Percentiles rank a stretch among this genome's conserved stretches.
Evolutionary conservation across 1,140 invertebrate genomes (phyloP).

Genomic region (Dendroctonus valens): DNA sequence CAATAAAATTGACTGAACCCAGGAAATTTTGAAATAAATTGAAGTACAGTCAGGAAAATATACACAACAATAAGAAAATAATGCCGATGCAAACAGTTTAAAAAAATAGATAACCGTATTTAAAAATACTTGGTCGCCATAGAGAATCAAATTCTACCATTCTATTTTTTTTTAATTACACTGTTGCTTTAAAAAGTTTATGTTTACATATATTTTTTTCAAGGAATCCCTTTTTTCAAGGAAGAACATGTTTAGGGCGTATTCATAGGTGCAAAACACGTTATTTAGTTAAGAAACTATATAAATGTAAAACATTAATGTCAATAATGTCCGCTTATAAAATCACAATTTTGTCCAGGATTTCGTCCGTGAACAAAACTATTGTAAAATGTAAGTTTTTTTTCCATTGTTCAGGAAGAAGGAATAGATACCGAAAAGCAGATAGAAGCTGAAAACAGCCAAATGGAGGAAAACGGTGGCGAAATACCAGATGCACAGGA

Average conservation of each 20-base stretch:
- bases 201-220: too few species aligned
- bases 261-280: background rate
- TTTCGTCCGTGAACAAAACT: slow-evolving; percentile 1
- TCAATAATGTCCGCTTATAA: background rate
- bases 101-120: too few species aligned
- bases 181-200: too few species aligned
- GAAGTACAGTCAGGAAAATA: too few species aligned
- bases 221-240: too few species aligned
- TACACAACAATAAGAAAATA: too few species aligned
- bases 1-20: too few species aligned
- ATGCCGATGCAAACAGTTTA: too few species aligned
- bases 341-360: background rate
- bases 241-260: background rate
- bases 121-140: too few species aligned
- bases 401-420: slow-evolving; percentile 6
- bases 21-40: too few species aligned
- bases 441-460: slow-evolving; percentile 8
- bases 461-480: slow-evolving; percentile 7
- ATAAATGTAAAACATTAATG: background rate
- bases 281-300: background rate
- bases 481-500: slow-evolving; percentile 7
- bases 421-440: slow-evolving; percentile 10
- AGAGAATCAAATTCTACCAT: too few species aligned
- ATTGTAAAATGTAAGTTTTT: background rate
- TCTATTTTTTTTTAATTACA: too few species aligned